Conservation (phyloP, 2,797 vertebrate species). For the Taeniopygia guttata region DNA sequence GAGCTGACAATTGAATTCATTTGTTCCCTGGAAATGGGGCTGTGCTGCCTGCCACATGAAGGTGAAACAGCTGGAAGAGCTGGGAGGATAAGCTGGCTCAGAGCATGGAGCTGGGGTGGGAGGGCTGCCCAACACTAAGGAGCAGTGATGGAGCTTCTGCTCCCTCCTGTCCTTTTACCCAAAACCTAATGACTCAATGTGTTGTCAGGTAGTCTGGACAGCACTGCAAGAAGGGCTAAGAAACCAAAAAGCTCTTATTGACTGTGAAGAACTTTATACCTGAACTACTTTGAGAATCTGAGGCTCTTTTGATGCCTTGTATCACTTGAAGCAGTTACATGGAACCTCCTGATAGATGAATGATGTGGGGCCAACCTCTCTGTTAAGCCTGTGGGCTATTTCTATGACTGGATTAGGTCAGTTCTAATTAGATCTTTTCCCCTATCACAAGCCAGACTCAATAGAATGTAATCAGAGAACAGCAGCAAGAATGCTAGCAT, state of each 20-base stretch:
- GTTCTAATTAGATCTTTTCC: conserved; percentile 52
- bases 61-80: background rate
- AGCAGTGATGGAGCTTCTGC: background rate
- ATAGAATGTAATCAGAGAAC: conserved; percentile 17
- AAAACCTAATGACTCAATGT: accelerated
- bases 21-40: background rate
- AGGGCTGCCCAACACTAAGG: background rate
- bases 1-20: background rate
- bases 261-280: background rate
- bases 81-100: background rate
- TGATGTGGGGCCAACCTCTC: background rate
- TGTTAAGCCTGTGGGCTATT: conserved; percentile 23
- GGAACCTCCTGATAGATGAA: background rate
- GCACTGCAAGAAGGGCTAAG: background rate
- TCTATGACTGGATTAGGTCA: conserved; percentile 49
- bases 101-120: background rate
- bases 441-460: conserved; percentile 7
- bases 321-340: background rate
- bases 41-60: background rate
- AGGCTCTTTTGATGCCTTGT: background rate
- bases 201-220: background rate
- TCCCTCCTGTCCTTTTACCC: background rate
- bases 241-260: background rate
- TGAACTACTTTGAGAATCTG: background rate
- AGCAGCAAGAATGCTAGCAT: background rate